Evolutionary conservation across 2,797 vertebrate species (phyloP), one percentile per base, ranked within the genome.

Genomic region (Protosalanx chinensis): DNA sequence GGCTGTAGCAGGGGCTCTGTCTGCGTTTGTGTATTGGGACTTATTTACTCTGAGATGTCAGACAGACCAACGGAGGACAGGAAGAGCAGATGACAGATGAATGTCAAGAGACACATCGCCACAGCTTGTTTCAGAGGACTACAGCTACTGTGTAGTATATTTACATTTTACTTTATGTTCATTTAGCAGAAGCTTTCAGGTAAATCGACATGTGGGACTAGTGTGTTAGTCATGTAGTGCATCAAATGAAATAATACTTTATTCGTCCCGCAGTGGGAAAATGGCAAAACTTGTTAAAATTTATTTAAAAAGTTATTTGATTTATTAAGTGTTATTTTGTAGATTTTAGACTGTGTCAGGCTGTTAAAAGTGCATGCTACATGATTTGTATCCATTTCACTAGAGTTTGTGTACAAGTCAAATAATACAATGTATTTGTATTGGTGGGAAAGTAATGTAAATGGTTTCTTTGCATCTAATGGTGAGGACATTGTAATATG

Each of bases 11-110:
- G 79, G 81, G 88, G 82, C 87, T 82, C 88, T 85, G 85, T 87
- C 82, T 82, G 79, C 41, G 85, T 86, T 89, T 95, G 95, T 95
- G 94, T 94, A 95, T 96, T 96, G 92, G 93, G 85, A 78, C 67
- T 56, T 86, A 79, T 93, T 93, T 90, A 90, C 89, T 90, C 82
- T 82, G 83, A 92, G 88, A 91, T 84, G 91, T 93, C 92, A 94
- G 93, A 93, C 90, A 91, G 88, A 91, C 91, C 87, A 82, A 87
- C 90, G 87, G 81, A 76, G 86, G 81, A 88, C 90, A 93, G 92
- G 89, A 91, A 93, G 90, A 88, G 83, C 84, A 86, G 82, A 90
- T 91, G 92, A 92, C 90, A 91, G 90, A 91, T 92, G 91, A 90
- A 86, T 86, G 86, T 87, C 89, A 90, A 89, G 72, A 71, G 67